These are phyloP conservation scores for Chaetogeoica ovagalla DNA, from an alignment of 2,888 invertebrate species.

Conservation along the genomic window DNA sequence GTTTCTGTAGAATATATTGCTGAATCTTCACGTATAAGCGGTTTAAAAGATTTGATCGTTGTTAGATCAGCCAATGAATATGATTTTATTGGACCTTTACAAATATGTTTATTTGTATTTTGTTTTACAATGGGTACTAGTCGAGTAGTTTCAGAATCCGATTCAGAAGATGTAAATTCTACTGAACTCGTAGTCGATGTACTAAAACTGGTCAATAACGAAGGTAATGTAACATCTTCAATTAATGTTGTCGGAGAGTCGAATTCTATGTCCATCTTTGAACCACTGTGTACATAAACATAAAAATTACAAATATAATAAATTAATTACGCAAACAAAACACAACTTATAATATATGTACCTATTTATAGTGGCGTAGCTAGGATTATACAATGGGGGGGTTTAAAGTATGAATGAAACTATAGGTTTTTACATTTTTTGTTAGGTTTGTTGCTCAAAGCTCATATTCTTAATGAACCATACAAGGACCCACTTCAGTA, in stretches of 20 bases:
- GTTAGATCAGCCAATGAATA: constrained; percentile 56
- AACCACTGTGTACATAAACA: not conserved
- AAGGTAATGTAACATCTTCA: constrained; percentile 49
- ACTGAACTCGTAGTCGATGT: constrained; percentile 44
- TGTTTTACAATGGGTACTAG: constrained; percentile 13
- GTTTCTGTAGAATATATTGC: constrained; percentile 54
- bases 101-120: constrained; percentile 22
- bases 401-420: too few species aligned
- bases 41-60: constrained; percentile 54
- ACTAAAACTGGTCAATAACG: constrained; percentile 50
- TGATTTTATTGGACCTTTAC: constrained; percentile 53
- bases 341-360: too few species aligned
- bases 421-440: too few species aligned
- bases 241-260: constrained; percentile 26
- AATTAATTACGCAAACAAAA: not conserved
- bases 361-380: too few species aligned
- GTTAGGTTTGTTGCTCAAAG: too few species aligned
- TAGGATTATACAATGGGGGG: too few species aligned
- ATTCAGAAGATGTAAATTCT: constrained; percentile 47
- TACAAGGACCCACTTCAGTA: too few species aligned
- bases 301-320: not conserved
- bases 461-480: too few species aligned
- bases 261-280: constrained; percentile 34
- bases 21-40: constrained; percentile 52
- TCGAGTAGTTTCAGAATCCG: constrained; percentile 47